A percentile compares a stretch with the other conserved stretches of the same genome.
phyloP scores from a whole-genome alignment of 2,113 vertebrate species.

The Pseudolaguvia tuberculata region DNA sequence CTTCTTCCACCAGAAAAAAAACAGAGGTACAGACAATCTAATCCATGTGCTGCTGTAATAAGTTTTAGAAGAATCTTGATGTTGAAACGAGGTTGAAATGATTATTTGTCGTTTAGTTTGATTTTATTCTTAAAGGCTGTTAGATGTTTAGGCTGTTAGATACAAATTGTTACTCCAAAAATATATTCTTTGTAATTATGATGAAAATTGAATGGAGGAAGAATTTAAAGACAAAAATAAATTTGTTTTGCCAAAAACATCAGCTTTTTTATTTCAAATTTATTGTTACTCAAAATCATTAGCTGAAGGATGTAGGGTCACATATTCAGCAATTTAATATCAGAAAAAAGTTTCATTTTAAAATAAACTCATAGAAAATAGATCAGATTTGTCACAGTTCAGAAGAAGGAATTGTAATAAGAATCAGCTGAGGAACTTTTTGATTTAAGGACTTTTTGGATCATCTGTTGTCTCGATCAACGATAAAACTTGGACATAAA shows the following conservation, averaged over 20 bases:
- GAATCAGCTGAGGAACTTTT: not conserved
- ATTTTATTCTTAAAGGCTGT: no score
- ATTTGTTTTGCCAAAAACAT: no score
- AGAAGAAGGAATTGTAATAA: not conserved
- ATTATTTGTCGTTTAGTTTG: no score
- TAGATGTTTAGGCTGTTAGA: not conserved
- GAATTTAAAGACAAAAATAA: not conserved
- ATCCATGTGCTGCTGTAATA: no score
- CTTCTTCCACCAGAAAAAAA: conserved; percentile 86
- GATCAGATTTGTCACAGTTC: not conserved
- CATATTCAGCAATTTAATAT: not conserved
- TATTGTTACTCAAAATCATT: no score
- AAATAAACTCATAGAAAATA: not conserved
- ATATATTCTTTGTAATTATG: no score
- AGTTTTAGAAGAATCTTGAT: no score
- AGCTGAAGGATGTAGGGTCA: not conserved
- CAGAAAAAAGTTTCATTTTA: not conserved
- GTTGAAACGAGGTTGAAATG: no score
- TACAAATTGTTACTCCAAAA: no score
- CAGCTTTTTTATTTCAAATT: no score
- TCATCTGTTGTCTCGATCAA: not conserved
- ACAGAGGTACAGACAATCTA: conserved; percentile 71
- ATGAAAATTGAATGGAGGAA: not conserved
- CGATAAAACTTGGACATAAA: not conserved
- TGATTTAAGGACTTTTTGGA: conserved; percentile 21